phyloP scores from a whole-genome alignment of 2,113 vertebrate species.

The Uria aalge region DNA sequence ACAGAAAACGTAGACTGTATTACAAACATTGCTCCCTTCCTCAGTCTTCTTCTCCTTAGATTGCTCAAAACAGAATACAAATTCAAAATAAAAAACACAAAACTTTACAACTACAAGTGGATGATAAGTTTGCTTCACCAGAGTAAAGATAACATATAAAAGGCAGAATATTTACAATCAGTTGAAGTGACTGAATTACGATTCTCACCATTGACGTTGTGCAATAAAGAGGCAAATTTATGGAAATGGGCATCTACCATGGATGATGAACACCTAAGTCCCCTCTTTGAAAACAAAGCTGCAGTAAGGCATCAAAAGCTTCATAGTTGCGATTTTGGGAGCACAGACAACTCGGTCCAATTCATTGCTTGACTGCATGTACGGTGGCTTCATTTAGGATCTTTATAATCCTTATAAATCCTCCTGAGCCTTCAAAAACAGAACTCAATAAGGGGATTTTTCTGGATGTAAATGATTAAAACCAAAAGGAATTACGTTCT shows the following conservation, averaged over 20 bases:
- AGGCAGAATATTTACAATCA: not conserved
- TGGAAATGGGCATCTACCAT: not conserved
- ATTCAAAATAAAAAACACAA: not conserved
- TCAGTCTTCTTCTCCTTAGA: not conserved
- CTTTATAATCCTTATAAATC: slow-evolving; percentile 14
- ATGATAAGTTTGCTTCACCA: not conserved
- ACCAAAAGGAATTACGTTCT: not conserved
- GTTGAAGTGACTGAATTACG: not conserved
- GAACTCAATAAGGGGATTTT: slow-evolving; percentile 6
- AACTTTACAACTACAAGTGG: not conserved
- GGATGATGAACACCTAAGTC: not conserved
- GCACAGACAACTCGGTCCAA: not conserved
- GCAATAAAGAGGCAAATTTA: not conserved
- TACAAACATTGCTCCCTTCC: not conserved
- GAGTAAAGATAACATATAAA: rapidly evolving
- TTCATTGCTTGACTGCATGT: not conserved
- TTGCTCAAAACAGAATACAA: not conserved
- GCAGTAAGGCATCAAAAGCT: not conserved
- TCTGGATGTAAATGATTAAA: not conserved
- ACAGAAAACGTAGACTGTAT: not conserved
- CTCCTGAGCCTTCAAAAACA: slow-evolving; percentile 6
- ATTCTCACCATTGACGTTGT: not conserved
- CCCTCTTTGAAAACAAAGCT: not conserved
- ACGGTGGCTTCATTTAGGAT: not conserved
- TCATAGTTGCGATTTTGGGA: not conserved